Conservation (phyloP, 2,888 invertebrate genomes). For the Conus canariensis region DNA sequence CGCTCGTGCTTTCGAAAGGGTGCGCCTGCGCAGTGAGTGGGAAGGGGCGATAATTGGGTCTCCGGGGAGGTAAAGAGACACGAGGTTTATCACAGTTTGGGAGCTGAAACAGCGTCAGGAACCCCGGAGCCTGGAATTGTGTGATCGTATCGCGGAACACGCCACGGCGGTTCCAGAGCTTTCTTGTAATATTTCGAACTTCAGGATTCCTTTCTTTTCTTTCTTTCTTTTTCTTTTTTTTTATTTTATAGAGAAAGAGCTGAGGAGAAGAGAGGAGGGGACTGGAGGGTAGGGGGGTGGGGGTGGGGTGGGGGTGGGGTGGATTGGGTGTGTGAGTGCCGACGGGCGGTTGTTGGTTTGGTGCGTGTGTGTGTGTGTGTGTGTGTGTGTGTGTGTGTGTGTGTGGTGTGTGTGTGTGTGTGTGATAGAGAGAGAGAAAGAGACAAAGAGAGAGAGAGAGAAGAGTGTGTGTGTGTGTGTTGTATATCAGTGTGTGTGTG, state of each 20-base stretch:
- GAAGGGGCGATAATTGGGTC: slow-evolving; percentile 39
- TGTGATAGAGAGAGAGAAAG: neutral
- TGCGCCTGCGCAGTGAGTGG: neutral
- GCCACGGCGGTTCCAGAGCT: neutral
- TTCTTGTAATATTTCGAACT: neutral
- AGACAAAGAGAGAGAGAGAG: slow-evolving; percentile 10
- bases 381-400: too few species aligned
- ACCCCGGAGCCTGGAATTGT: neutral
- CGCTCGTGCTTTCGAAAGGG: neutral
- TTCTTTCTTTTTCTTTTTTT: neutral
- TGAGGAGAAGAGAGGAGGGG: neutral
- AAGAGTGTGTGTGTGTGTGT: neutral
- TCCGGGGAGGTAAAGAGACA: slow-evolving; percentile 38
- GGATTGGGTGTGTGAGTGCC: too few species aligned
- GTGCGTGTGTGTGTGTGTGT: too few species aligned
- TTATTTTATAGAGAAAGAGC: neutral
- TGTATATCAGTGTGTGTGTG: neutral
- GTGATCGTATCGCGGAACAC: slow-evolving; percentile 9
- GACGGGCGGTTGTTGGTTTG: too few species aligned
- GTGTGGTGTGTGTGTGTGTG: neutral
- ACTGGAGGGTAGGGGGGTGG: neutral
- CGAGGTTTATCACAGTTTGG: slow-evolving; percentile 37
- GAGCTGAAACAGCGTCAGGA: neutral
- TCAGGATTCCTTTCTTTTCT: neutral
- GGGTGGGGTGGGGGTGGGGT: neutral